Percentiles rank a stretch among this genome's conserved stretches.
These are phyloP conservation scores for Mellilla xanthometata DNA, from an alignment of 2,888 invertebrate genomes.

Conservation along the genomic window DNA sequence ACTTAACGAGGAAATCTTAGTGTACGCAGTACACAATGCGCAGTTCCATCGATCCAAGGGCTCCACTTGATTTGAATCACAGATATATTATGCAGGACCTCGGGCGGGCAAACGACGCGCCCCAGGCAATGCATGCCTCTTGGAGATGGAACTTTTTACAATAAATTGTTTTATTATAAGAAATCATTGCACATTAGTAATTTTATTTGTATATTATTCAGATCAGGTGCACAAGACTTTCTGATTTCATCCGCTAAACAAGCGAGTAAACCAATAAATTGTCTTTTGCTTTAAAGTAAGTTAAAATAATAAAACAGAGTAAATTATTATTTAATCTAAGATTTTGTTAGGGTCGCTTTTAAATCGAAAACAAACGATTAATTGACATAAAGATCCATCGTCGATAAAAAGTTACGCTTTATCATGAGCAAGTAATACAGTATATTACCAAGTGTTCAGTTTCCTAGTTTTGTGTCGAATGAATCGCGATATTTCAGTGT, in stretches of 20 bases:
- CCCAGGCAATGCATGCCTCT: background rate
- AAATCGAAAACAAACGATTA: conserved; percentile 1
- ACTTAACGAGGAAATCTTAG: conserved; percentile 47
- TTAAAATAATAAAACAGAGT: background rate
- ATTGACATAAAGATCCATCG: conserved; percentile 12
- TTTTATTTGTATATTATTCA: background rate
- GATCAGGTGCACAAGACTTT: conserved; percentile 3
- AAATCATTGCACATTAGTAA: no score
- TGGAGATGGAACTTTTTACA: no score
- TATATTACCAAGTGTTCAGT: conserved; percentile 11
- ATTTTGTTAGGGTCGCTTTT: conserved; percentile 1
- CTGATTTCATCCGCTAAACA: no score
- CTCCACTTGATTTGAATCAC: no score
- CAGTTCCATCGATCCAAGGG: no score
- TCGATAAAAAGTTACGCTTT: conserved; percentile 18
- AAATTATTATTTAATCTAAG: background rate
- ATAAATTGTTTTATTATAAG: no score
- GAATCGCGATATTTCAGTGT: conserved; percentile 4
- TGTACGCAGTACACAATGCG: conserved; percentile 32
- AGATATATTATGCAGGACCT: no score
- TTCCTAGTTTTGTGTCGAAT: conserved; percentile 5
- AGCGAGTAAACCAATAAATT: no score
- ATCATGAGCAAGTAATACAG: conserved; percentile 27
- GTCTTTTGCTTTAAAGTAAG: no score
- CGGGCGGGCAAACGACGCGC: no score